Conservation (phyloP, 2,888 invertebrate species). For the Archaeoteleia sp. region DNA sequence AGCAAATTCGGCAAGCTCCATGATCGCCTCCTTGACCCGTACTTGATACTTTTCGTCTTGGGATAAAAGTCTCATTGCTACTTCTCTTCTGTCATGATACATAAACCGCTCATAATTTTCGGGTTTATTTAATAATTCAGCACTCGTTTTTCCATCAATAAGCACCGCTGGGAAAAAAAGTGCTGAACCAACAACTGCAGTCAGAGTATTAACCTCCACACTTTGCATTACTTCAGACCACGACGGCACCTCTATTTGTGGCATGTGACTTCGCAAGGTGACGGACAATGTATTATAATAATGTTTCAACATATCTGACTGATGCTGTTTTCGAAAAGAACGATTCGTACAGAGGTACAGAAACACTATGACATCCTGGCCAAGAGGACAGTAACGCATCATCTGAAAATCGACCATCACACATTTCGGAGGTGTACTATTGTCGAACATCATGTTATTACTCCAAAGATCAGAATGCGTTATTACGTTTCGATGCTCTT, state of each 20-base stretch:
- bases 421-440: conserved; percentile 77
- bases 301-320: conserved; percentile 31
- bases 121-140: conserved; percentile 58
- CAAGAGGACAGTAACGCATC: conserved; percentile 75
- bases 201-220: conserved; percentile 66
- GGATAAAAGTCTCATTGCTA: conserved; percentile 59
- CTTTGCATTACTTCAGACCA: conserved; percentile 63
- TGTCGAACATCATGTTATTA: conserved; percentile 79
- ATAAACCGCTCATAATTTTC: conserved; percentile 52
- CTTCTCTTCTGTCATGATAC: conserved; percentile 56
- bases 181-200: conserved; percentile 61
- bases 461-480: conserved; percentile 81
- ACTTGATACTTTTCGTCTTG: conserved; percentile 57
- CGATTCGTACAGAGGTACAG: conserved; percentile 45
- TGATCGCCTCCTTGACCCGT: conserved; percentile 60
- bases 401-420: conserved; percentile 84
- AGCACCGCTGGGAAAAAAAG: conserved; percentile 65
- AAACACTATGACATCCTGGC: conserved; percentile 47
- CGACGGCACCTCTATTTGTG: conserved; percentile 67
- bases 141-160: conserved; percentile 58
- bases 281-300: conserved; percentile 43
- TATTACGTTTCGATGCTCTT: conserved; percentile 72
- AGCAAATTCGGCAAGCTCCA: conserved; percentile 55
- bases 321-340: conserved; percentile 28
- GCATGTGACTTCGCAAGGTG: conserved; percentile 27